These are phyloP conservation scores for Panulirus ornatus DNA, from an alignment of 1,140 invertebrate species.

Conservation along the genomic window DNA sequence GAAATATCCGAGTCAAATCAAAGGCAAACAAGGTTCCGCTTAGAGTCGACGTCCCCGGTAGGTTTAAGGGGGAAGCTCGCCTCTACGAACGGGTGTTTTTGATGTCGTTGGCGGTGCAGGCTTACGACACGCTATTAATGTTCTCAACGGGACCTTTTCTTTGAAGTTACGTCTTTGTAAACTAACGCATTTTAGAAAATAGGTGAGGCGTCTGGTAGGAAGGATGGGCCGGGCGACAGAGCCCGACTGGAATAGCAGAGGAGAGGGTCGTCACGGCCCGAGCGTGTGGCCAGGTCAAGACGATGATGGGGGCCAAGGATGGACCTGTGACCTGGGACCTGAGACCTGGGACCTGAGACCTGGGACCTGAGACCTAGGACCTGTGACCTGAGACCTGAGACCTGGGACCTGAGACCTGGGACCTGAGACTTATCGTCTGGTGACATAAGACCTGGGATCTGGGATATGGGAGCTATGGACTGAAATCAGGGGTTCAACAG, in stretches of 20 bases:
- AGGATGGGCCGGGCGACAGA: conserved; percentile 12
- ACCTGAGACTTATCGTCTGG: background rate
- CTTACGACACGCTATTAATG: conserved; percentile 60
- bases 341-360: no score
- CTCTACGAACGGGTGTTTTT: background rate
- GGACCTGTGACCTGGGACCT: no score
- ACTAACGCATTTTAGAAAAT: conserved; percentile 71
- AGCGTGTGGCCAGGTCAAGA: no score
- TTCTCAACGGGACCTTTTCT: conserved; percentile 64
- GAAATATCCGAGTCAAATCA: conserved; percentile 3
- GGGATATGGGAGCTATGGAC: no score
- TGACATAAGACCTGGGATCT: background rate
- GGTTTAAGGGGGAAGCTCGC: conserved; percentile 11
- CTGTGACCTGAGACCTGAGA: no score
- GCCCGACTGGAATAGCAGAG: background rate
- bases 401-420: no score
- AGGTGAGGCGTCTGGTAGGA: conserved; percentile 32
- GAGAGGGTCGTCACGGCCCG: no score
- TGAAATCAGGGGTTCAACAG: no score
- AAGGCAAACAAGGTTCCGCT: background rate
- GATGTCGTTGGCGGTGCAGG: background rate
- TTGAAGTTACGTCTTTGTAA: conserved; percentile 67
- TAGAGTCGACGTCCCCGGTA: background rate
- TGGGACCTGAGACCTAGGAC: no score
- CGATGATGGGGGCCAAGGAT: no score